Evolutionary conservation across 2,113 vertebrate genomes (phyloP).

Genomic region (Nerophis lumbriciformis): DNA sequence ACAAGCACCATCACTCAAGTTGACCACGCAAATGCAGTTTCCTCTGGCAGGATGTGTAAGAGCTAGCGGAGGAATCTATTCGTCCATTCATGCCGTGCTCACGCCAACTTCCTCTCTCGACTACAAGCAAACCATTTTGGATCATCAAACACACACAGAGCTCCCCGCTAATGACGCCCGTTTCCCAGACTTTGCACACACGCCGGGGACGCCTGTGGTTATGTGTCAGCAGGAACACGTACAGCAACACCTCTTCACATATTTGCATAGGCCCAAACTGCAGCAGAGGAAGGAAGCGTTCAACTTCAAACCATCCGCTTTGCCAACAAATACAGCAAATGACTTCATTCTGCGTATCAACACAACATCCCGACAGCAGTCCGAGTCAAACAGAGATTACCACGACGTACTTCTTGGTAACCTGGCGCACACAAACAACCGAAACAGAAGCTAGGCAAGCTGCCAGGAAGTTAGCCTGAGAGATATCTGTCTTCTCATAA

Average conservation of each 20-base stretch:
- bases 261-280: constrained; percentile 1
- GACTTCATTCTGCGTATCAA: no score
- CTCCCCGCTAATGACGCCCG: constrained; percentile 18
- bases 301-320: not conserved
- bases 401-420: no score
- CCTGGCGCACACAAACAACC: no score
- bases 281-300: not conserved
- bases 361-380: no score
- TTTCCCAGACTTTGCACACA: constrained; percentile 25
- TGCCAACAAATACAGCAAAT: not conserved
- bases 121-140: constrained; percentile 32
- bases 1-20: not conserved
- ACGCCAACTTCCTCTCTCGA: constrained; percentile 29
- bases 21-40: constrained; percentile 37
- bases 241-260: not conserved
- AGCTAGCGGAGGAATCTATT: constrained; percentile 16
- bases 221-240: not conserved
- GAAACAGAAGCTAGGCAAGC: no score
- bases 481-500: no score
- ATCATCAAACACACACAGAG: constrained; percentile 29
- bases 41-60: constrained; percentile 22
- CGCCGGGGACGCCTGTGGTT: not conserved
- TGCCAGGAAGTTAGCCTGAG: no score
- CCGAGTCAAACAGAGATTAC: no score
- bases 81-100: constrained; percentile 22